Evolutionary conservation across 2,113 vertebrate genomes (phyloP), one percentile per base, ranked within the genome.

Genomic region (Actenoides lindsayi): DNA sequence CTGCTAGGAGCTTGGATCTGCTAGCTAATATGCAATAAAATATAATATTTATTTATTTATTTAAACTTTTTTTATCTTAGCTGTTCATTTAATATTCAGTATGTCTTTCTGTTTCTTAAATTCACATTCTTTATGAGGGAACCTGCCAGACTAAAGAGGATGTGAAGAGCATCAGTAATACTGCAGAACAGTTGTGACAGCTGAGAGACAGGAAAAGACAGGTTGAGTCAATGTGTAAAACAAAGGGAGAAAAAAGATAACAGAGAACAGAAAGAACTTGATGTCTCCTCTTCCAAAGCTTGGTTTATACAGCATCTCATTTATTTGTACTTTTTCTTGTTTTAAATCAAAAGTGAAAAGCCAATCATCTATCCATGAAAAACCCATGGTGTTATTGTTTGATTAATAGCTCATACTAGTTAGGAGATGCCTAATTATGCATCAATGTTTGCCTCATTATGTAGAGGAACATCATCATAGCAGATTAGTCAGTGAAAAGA

Each of bases 371-470:
- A 82, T 89, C 86, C 48, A 11, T 91, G 87, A 79, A 95, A 89
- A 96, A 92, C 65, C 2, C 21, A 77, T 50, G 53, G 77, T 95
- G 92, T 79, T 95, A 96, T 67, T 96, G 54, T 97, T 97, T 98
- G 97, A 98, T 97, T 96, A 97, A 96, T 85, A 41, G 84, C 63
- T 91, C 74, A 27, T 50, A 51, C 69, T 95, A 94, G 86, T 94
- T 93, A 97, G 94, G 84, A 96, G 92, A 96, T 96, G 82, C 87
- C 93, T 97, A 98, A 98, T 98, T 98, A 97, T 95, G 92, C 93
- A 94, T 90, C 70, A 54, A 4, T 81, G 65, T 97, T 97, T 97
- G 87, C 77, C 90, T 97, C 95, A 89, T 97, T 97, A 96, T 95
- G 74, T 84, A 82, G 73, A 79, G 89, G 95, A 97, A 94, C 54